Base-by-base conservation (phyloP, 2,888 invertebrate species). In the Panzeria rudis region DNA sequence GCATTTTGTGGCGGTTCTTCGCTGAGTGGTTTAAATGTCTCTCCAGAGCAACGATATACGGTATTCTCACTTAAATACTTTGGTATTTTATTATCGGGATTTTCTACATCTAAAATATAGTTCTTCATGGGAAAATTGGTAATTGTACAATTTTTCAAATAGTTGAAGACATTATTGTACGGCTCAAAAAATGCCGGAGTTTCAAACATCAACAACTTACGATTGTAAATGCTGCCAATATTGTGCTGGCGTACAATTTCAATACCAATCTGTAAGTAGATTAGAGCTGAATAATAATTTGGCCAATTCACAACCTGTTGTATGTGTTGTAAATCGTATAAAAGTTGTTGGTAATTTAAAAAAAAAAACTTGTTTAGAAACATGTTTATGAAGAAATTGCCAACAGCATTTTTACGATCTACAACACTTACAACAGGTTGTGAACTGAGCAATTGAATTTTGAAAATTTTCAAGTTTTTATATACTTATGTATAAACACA, bases 151-250 rank as follows among this genome's bases (percentile, higher is more conserved):
- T 92, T 91, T 89, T 96, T 94, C 32, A 97, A 90, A n/a, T 95
- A 96, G 87, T 93, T 94, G 72, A 97, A 92, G 0, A 97, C 96
- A 89, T 96, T 95, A 86, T 95, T 94, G 89, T 97, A 97, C 0
- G 97, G 96, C 89, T 97, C 97, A 90, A 97, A 97, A 91, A 95
- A 97, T 0, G 96, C 95, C 69, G 95, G 95, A 71, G 96, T 95
- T 90, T 97, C 97, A 2, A 96, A 94, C 96, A 97, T 96, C 0
- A 94, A 89, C 83, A 94, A 94, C 0, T 93, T 90, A 0, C 92
- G 90, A 29, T 89, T 88, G 73, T 93, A 91, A 61, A 93, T 89
- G 25, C 88, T 87, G 1, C 90, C 89, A 29, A 91, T 88, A 78
- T 92, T 91, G 47, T 89, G 88, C 47, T 91, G 91, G 23, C 88